Percentiles rank a stretch among this genome's conserved stretches.
Evolutionary conservation across 2,797 vertebrate genomes (phyloP).

Genomic region (Syngnathus acus): DNA sequence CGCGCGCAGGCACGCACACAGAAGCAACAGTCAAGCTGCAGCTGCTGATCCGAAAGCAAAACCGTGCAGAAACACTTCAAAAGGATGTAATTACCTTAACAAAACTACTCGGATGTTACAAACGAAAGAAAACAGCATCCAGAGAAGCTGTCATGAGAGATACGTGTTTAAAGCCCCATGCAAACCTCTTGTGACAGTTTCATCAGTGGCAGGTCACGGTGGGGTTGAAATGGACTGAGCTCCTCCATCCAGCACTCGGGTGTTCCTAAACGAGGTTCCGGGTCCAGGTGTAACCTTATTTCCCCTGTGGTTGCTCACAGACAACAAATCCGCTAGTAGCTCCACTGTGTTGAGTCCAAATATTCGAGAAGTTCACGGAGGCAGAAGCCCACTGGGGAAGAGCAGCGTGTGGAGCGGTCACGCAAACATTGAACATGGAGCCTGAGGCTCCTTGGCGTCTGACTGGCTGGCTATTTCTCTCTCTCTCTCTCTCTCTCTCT

Average conservation of each 20-base stretch:
- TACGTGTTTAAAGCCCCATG: not conserved
- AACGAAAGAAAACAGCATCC: not conserved
- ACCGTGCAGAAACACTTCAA: not conserved
- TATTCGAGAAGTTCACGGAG: not conserved
- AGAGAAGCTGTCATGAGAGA: not conserved
- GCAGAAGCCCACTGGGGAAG: not conserved
- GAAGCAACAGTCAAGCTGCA: slow-evolving; percentile 19
- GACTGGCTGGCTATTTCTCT: slow-evolving; percentile 31
- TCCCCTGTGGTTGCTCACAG: not conserved
- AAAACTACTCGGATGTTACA: not conserved
- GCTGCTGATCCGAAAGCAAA: slow-evolving; percentile 24
- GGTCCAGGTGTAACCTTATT: not conserved
- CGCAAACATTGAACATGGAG: not conserved
- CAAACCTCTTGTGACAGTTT: not conserved
- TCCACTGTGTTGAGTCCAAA: not conserved
- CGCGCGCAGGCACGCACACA: slow-evolving; percentile 27
- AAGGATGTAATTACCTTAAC: not conserved
- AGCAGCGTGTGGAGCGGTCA: not conserved
- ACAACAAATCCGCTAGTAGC: not conserved
- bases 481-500: not conserved
- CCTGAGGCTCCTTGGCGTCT: slow-evolving; percentile 37
- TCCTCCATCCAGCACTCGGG: not conserved
- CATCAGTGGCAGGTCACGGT: not conserved
- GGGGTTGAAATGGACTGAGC: not conserved
- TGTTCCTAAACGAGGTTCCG: not conserved